These are phyloP conservation scores for Climacteris rufus DNA, from an alignment of 2,113 vertebrate species.

Conservation along the genomic window DNA sequence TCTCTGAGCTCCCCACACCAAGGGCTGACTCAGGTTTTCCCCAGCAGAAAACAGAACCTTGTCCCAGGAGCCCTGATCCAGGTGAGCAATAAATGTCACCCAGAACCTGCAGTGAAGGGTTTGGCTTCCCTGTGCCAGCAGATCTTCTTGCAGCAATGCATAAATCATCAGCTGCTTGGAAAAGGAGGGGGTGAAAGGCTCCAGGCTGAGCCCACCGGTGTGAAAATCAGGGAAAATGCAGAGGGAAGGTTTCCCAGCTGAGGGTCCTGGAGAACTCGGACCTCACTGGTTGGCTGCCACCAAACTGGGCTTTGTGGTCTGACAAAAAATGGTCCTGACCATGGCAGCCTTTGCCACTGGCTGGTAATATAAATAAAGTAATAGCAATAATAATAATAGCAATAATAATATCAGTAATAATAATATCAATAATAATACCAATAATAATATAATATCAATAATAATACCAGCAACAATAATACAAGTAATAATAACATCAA, in stretches of 20 bases:
- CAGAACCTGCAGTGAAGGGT: neutral
- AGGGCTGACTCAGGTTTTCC: neutral
- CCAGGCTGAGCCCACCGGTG: neutral
- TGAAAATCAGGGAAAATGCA: neutral
- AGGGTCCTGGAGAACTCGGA: neutral
- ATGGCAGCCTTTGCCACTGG: neutral
- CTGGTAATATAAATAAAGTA: neutral
- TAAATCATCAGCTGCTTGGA: neutral
- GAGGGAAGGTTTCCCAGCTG: neutral
- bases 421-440: neutral
- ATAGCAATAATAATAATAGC: neutral
- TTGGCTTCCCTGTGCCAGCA: neutral
- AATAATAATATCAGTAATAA: too few relatives aligned
- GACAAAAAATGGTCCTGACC: neutral
- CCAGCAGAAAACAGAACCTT: rapidly evolving
- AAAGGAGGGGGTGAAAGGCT: neutral
- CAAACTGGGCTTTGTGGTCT: neutral
- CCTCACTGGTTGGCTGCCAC: neutral
- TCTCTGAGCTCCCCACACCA: neutral
- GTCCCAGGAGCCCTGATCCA: neutral
- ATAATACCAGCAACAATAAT: too few relatives aligned
- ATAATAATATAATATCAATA: neutral
- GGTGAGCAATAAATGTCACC: neutral
- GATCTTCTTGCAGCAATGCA: neutral
- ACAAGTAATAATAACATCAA: neutral